A percentile compares a stretch with the other conserved stretches of the same genome.
phyloP scores from a whole-genome alignment of 2,888 invertebrate genomes.

The Temnothorax ravouxi region DNA sequence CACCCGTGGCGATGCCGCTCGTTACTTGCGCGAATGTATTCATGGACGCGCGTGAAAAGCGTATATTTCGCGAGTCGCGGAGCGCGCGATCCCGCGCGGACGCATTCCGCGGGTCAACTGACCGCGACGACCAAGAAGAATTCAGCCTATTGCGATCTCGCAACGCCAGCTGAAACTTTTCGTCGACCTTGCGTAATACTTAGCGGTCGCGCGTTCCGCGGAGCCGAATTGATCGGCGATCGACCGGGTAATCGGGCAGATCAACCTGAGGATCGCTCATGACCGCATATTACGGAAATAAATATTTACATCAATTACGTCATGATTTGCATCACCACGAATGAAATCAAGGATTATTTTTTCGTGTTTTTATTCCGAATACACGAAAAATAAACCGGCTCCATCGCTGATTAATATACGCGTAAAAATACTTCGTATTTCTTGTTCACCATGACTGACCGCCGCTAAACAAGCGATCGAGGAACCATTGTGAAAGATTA shows the following conservation, averaged over 20 bases:
- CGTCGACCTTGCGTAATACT: constrained; percentile 45
- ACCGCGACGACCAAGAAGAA: constrained; percentile 66
- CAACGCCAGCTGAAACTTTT: constrained; percentile 48
- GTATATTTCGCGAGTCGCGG: constrained; percentile 67
- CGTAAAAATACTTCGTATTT: background rate
- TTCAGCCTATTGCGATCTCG: constrained; percentile 46
- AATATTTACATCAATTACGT: background rate
- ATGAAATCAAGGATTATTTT: background rate
- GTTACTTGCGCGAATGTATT: constrained; percentile 65
- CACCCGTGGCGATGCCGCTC: constrained; percentile 45
- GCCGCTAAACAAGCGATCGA: background rate
- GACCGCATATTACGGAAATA: background rate
- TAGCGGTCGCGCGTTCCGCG: constrained; percentile 1
- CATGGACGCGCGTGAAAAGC: constrained; percentile 61
- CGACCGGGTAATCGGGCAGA: background rate
- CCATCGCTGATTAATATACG: background rate
- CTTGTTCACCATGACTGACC: constrained; percentile 17
- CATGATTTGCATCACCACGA: background rate
- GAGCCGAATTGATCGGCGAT: constrained; percentile 24
- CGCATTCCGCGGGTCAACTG: constrained; percentile 73
- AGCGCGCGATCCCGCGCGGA: constrained; percentile 58
- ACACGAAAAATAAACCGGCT: background rate
- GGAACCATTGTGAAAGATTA: constrained; percentile 32
- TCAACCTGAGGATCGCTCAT: background rate
- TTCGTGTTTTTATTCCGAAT: background rate